These are phyloP conservation scores for Leucophora obtusa DNA, from an alignment of 2,888 invertebrate species.

Conservation along the genomic window DNA sequence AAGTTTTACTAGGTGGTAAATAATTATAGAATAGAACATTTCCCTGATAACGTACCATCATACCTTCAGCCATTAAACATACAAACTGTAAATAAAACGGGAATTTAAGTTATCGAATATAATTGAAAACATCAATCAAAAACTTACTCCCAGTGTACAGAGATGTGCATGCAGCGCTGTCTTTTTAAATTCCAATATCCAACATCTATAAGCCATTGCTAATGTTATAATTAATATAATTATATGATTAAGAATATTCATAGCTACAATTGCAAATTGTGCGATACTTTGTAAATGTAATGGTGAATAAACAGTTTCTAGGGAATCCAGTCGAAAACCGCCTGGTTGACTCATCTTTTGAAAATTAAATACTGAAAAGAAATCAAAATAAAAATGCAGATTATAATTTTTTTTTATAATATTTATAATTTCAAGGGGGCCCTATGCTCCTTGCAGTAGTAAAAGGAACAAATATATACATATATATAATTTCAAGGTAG, in stretches of 20 bases:
- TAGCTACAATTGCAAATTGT: slow-evolving; percentile 33
- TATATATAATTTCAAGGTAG: no score
- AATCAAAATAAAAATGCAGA: not conserved
- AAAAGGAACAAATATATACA: no score
- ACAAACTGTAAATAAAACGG: slow-evolving; percentile 69
- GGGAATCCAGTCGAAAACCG: not conserved
- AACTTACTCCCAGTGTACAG: slow-evolving; percentile 76
- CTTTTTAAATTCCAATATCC: slow-evolving; percentile 72
- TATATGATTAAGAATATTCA: slow-evolving; percentile 66
- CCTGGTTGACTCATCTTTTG: not conserved
- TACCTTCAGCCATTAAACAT: slow-evolving; percentile 73
- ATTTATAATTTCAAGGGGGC: no score
- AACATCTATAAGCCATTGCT: slow-evolving; percentile 70
- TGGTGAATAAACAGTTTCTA: not conserved
- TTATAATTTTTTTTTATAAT: no score
- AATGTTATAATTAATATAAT: slow-evolving; percentile 67
- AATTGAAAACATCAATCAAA: not conserved
- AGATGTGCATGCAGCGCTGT: slow-evolving; percentile 76
- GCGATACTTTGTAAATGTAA: slow-evolving; percentile 20
- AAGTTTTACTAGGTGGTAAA: slow-evolving; percentile 66
- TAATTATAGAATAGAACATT: slow-evolving; percentile 59
- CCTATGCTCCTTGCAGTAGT: no score
- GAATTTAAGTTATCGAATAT: not conserved
- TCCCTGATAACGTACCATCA: slow-evolving; percentile 73
- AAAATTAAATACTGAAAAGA: slow-evolving; percentile 45